Percentiles rank a stretch among this genome's conserved stretches.
Conservation (phyloP, 2,888 invertebrate genomes). For the Macaria notata region DNA sequence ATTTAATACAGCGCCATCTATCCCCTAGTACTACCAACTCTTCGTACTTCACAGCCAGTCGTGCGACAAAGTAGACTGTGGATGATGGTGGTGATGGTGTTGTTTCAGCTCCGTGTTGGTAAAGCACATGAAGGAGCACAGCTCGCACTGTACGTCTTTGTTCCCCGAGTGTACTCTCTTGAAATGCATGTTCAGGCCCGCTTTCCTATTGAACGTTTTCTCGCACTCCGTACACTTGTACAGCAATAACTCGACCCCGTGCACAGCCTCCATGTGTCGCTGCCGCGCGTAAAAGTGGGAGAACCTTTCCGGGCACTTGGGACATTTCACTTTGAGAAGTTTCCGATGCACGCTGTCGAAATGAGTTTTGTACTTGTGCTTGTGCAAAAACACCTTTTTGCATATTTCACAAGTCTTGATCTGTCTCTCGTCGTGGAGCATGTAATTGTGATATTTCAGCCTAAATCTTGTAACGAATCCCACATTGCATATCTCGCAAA, state of each 20-base stretch:
- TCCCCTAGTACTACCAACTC: too few relatives aligned
- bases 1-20: too few relatives aligned
- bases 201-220: slow-evolving; percentile 50
- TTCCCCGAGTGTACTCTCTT: slow-evolving; percentile 63
- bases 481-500: slow-evolving; percentile 64
- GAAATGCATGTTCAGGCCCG: slow-evolving; percentile 60
- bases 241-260: slow-evolving; percentile 54
- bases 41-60: too few relatives aligned
- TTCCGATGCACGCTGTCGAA: slow-evolving; percentile 57
- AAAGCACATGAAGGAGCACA: slow-evolving; percentile 55
- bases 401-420: slow-evolving; percentile 50
- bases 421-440: slow-evolving; percentile 46
- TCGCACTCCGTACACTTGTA: slow-evolving; percentile 68
- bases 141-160: slow-evolving; percentile 43
- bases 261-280: slow-evolving; percentile 60
- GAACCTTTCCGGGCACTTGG: slow-evolving; percentile 61
- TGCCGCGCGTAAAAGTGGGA: slow-evolving; percentile 62
- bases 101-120: slow-evolving; percentile 60
- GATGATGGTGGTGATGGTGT: slow-evolving; percentile 30
- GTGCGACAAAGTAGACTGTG: too few relatives aligned
- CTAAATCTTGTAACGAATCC: slow-evolving; percentile 66
- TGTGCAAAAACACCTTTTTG: slow-evolving; percentile 54
- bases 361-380: slow-evolving; percentile 60
- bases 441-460: slow-evolving; percentile 59
- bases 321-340: slow-evolving; percentile 60